Base-by-base conservation (phyloP, 2,888 invertebrate species). In the Papilio gigon region DNA sequence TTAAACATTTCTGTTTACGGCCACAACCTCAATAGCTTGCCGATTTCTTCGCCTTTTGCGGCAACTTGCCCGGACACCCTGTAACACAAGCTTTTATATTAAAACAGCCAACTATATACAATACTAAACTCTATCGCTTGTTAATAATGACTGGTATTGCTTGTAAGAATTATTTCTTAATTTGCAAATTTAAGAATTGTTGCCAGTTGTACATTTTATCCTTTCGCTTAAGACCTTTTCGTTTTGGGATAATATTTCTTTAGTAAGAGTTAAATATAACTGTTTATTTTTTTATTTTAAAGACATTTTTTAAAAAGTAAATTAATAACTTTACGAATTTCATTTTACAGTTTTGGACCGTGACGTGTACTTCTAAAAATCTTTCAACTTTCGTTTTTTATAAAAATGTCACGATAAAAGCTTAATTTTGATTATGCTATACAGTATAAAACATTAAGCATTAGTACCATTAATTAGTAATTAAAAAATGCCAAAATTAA, bases 41-140 rank as follows among this genome's bases (percentile, higher is more conserved):
- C 71, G 72, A 68, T 71, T 78, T 78, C 76, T 73, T 65, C 64
- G 73, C 67, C 64, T 71, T 73, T 77, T 72, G 71, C 35, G 74
- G 77, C 65, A 71, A 70, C 73, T 74, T 71, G 72, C 71, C 70
- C 67, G 40, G 47, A 22, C 56, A 30, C 44, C 40, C 35, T 9
- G n/a, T n/a, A 35, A 17, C 25, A 56, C 37, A 64, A 58, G 37
- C n/a, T 44, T 37, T 25, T 20, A 14, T 30, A 35, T 17, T 4
- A 35, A 33, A 44, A 63, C 37, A 17, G 12, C n/a, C 2, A n/a
- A 1, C n/a, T 50, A 4, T 22, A 35, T 0, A 25, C 42, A n/a
- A 63, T 58, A 58, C 6, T 53, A 27, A 4, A 4, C 58, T 35
- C 35, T 63, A 67, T 4, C 0, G 0, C 4, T 5, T 20, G 0